phyloP scores from a whole-genome alignment of 2,797 vertebrate species.

The Decapterus maruadsi region DNA sequence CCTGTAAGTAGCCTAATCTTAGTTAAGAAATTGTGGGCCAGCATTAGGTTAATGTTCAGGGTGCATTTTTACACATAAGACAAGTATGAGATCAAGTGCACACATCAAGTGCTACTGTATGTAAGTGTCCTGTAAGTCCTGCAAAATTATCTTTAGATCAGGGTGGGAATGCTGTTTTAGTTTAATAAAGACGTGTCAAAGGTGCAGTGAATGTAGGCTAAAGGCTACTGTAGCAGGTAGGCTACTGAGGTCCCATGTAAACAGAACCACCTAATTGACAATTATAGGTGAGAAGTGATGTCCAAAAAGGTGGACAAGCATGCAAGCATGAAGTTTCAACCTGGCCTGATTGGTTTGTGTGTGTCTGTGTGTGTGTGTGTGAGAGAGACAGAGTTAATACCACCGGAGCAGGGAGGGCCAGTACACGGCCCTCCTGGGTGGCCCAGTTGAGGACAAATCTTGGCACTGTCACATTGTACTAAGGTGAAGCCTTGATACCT shows the following conservation, averaged over 20 bases:
- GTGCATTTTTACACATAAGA: no score
- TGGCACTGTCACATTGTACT: slow-evolving; percentile 55
- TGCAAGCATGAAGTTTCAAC: slow-evolving; percentile 3
- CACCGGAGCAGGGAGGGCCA: slow-evolving; percentile 38
- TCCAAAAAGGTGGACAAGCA: background rate
- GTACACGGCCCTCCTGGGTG: slow-evolving; percentile 58
- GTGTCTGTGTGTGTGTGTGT: background rate
- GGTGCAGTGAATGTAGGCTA: background rate
- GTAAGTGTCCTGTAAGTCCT: no score
- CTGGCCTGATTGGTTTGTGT: slow-evolving; percentile 2
- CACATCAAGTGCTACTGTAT: no score
- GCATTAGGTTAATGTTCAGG: no score
- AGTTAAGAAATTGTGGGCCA: no score
- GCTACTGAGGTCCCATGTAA: background rate
- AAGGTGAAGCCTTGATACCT: slow-evolving; percentile 52
- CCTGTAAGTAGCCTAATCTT: no score
- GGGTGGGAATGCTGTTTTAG: background rate
- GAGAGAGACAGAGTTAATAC: no score
- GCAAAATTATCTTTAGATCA: no score
- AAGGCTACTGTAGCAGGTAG: background rate
- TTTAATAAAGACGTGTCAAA: background rate
- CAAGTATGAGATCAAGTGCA: no score
- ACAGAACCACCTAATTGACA: slow-evolving; percentile 7
- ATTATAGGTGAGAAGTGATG: background rate
- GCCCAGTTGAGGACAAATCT: slow-evolving; percentile 57